Percentiles rank a stretch among this genome's conserved stretches.
phyloP scores from a whole-genome alignment of 1,140 invertebrate genomes.

The Ostrea edulis region DNA sequence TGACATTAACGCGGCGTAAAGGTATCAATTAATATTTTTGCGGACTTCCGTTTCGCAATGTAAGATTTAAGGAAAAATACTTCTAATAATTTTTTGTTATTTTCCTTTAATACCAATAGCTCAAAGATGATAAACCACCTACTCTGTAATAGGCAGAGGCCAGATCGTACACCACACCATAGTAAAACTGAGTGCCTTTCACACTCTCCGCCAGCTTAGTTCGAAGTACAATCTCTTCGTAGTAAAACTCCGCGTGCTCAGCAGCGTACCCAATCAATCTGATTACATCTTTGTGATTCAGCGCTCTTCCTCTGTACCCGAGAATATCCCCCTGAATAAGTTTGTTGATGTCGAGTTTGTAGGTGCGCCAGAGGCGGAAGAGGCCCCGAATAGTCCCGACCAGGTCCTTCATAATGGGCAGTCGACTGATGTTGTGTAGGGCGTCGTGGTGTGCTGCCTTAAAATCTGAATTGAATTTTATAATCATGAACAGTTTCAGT shows the following conservation, averaged over 20 bases:
- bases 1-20: too few relatives aligned
- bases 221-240: not conserved
- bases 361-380: not conserved
- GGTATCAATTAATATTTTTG: too few relatives aligned
- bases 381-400: not conserved
- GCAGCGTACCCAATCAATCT: not conserved
- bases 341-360: slow-evolving; percentile 14
- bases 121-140: not conserved
- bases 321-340: not conserved
- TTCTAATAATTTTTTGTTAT: too few relatives aligned
- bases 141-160: not conserved
- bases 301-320: not conserved
- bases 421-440: not conserved
- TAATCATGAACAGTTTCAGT: too few relatives aligned
- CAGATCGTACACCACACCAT: not conserved
- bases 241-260: not conserved
- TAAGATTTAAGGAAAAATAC: too few relatives aligned
- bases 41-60: too few relatives aligned
- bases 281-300: not conserved
- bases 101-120: too few relatives aligned
- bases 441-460: not conserved
- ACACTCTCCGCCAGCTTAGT: not conserved
- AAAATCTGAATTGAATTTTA: not conserved
- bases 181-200: not conserved
- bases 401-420: not conserved